Evolutionary conservation across 2,888 invertebrate species (phyloP).

Genomic region (Pseudococcus longispinus): DNA sequence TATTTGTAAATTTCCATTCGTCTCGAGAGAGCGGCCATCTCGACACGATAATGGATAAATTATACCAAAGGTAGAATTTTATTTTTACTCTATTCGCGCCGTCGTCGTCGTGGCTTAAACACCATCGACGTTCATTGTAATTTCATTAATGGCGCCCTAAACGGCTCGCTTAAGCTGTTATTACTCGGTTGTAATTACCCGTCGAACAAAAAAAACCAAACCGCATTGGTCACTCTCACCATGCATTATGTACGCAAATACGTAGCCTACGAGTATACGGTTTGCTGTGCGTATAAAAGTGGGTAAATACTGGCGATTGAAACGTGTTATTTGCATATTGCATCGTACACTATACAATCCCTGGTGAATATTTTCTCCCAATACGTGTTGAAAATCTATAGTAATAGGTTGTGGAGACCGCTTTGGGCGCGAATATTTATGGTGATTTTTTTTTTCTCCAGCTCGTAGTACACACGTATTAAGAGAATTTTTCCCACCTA

Average conservation of each 20-base stretch:
- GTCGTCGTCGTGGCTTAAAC: neutral
- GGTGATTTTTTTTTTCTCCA: neutral
- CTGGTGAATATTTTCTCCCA: neutral
- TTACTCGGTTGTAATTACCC: constrained; percentile 25
- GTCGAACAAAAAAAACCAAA: neutral
- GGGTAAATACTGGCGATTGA: neutral
- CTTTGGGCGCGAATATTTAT: neutral
- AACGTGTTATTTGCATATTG: constrained; percentile 39
- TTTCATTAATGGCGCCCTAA: neutral
- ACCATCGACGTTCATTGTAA: constrained; percentile 11
- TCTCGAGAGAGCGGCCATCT: neutral
- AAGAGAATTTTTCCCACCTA: neutral
- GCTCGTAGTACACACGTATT: neutral
- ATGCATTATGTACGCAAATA: too few relatives aligned
- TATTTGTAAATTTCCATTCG: neutral
- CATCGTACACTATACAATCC: neutral
- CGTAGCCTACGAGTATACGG: neutral
- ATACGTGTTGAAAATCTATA: neutral
- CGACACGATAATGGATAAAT: neutral
- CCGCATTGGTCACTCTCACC: neutral
- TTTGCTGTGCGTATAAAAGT: neutral
- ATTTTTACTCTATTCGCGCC: neutral
- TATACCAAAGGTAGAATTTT: constrained; percentile 21
- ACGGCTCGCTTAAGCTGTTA: neutral
- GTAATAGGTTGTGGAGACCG: neutral